phyloP scores from a whole-genome alignment of 2,888 invertebrate species.

The Gortyna flavago region DNA sequence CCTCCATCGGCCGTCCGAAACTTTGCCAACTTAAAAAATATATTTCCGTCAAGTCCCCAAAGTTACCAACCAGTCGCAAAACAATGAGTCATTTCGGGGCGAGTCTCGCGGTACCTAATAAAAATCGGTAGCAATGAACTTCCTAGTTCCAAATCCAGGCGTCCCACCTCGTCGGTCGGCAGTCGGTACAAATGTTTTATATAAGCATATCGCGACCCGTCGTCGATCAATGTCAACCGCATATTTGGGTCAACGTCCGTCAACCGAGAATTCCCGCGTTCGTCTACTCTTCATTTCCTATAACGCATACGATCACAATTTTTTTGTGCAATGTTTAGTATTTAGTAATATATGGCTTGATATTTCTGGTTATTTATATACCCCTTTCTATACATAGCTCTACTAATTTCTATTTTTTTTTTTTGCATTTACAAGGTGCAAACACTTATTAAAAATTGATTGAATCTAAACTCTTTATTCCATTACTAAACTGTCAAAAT shows the following conservation, averaged over 20 bases:
- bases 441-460: not conserved
- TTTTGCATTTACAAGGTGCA: not conserved
- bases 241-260: slow-evolving; percentile 89
- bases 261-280: slow-evolving; percentile 84
- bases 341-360: slow-evolving; percentile 1
- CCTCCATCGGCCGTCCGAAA: slow-evolving; percentile 16
- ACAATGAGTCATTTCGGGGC: slow-evolving; percentile 78
- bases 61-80: slow-evolving; percentile 63
- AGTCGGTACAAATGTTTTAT: slow-evolving; percentile 80
- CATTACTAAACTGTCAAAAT: not conserved
- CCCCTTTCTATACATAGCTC: not conserved
- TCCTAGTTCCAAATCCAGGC: slow-evolving; percentile 82
- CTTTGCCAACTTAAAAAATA: slow-evolving; percentile 21
- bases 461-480: slow-evolving; percentile 4
- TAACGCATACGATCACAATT: slow-evolving; percentile 73
- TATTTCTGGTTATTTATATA: not conserved
- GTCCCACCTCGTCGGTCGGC: slow-evolving; percentile 61
- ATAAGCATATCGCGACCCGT: slow-evolving; percentile 84
- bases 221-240: slow-evolving; percentile 90
- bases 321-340: slow-evolving; percentile 65
- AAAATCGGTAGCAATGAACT: slow-evolving; percentile 86
- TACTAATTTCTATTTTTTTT: not conserved
- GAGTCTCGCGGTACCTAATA: slow-evolving; percentile 78
- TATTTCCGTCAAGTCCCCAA: slow-evolving; percentile 34
- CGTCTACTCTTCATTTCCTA: slow-evolving; percentile 83